Evolutionary conservation across 2,113 vertebrate genomes (phyloP), one percentile per base, ranked within the genome.

Genomic region (Phaetusa simplex): DNA sequence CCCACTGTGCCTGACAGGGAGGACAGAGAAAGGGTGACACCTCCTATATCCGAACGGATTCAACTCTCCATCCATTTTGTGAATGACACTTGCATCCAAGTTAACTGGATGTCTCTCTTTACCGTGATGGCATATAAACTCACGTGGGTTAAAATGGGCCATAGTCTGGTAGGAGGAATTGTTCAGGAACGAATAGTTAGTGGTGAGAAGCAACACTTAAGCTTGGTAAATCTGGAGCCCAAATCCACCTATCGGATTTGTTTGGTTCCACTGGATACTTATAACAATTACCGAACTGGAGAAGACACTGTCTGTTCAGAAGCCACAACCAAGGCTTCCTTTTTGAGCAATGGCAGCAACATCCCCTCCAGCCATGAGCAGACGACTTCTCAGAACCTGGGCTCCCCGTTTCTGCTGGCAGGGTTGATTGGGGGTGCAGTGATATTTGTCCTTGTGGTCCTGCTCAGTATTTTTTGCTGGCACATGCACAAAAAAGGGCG

Each of bases 401-500:
- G 98, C 81, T 99, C 99, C 91, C 99, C 99, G 1, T 99, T 99
- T 93, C 98, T 99, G 82, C 98, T 99, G 98, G 99, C 99, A 2
- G 99, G 99, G 72, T 98, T 99, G 96, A 99, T 99, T 61, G 99
- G 99, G 86, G 99, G 99, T 7, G 99, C 99, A 0, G 99, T 99
- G 82, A 98, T 99, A 65, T 98, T 99, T 90, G 98, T 99, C 92
- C 98, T 99, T 1, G 98, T 99, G 56, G 99, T 98, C 52, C 97
- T 99, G 95, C 99, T 99, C 56, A 97, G 99, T 71, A 91, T 99
- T 87, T 99, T 99, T 97, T 99, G 99, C 97, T 99, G 99, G 99
- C 99, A 99, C 82, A 99, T 99, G 99, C 99, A 99, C 99, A 99
- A 99, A 98, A 99, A 99, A 97, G 99, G 99, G 89, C 98, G 99